Conservation (phyloP, 1,140 invertebrate genomes). For the Leucophenga varia region DNA sequence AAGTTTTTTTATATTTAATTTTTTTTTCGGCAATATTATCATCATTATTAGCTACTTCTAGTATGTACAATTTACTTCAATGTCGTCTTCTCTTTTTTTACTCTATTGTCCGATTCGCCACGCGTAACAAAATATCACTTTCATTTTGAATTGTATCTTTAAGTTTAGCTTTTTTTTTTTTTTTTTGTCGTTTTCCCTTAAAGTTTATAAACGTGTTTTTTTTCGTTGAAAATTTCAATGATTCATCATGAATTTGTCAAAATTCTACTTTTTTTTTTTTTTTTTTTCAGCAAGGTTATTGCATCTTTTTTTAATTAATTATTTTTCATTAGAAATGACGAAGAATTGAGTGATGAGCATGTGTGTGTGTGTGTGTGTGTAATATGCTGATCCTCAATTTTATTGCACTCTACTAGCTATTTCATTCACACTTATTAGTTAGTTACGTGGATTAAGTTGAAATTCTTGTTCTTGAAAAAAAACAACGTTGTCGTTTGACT, state of each 20-base stretch:
- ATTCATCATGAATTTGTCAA: too few species aligned
- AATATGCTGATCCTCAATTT: too few species aligned
- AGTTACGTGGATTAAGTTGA: conserved; percentile 7
- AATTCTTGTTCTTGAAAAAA: conserved; percentile 5
- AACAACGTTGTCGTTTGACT: too few species aligned
- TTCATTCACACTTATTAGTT: too few species aligned
- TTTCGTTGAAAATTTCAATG: not conserved
- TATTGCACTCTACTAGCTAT: too few species aligned
- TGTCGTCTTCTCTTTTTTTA: conserved; percentile 13
- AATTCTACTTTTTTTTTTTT: too few species aligned
- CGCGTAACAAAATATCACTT: conserved; percentile 31
- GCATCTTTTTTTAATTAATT: too few species aligned
- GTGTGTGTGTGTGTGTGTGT: not conserved
- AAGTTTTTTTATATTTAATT: conserved; percentile 10
- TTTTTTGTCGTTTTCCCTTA: conserved; percentile 11
- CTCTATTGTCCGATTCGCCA: conserved; percentile 23
- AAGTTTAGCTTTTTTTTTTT: conserved; percentile 16
- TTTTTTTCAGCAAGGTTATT: too few species aligned
- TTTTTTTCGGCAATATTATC: conserved; percentile 28
- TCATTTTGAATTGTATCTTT: conserved; percentile 27
- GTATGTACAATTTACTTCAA: too few species aligned
- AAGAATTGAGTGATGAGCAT: too few species aligned
- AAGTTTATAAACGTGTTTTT: too few species aligned
- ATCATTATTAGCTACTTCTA: conserved; percentile 1
- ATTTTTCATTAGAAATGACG: too few species aligned